phyloP scores from a whole-genome alignment of 1,140 invertebrate species.

The Acromyrmex charruanus region DNA sequence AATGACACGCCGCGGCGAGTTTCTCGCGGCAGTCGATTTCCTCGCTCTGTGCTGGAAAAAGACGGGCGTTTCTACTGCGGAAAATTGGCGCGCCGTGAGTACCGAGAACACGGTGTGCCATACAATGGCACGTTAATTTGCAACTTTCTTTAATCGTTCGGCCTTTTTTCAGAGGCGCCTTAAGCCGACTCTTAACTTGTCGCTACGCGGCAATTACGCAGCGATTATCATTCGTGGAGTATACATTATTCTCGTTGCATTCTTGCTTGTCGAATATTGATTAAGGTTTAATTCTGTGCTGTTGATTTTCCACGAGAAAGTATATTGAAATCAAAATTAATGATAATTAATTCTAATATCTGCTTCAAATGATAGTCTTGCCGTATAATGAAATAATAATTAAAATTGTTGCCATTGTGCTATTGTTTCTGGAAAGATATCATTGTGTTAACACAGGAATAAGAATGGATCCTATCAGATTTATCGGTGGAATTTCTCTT shows the following conservation, averaged over 20 bases:
- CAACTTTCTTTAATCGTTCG: constrained; percentile 27
- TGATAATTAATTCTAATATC: background rate
- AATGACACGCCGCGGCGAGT: constrained; percentile 35
- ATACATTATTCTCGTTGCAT: constrained; percentile 16
- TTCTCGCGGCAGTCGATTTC: constrained; percentile 12
- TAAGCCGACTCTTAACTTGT: background rate
- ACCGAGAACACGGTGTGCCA: background rate
- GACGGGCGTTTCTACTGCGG: constrained; percentile 1
- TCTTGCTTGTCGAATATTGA: constrained; percentile 12
- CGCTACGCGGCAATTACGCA: constrained; percentile 10
- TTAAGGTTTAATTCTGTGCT: background rate
- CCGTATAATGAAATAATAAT: background rate
- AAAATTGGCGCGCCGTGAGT: constrained; percentile 23
- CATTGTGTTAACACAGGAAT: background rate
- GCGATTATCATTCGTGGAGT: constrained; percentile 30
- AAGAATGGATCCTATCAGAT: background rate
- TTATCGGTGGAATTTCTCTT: background rate
- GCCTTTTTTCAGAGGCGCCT: background rate
- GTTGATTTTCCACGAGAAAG: background rate
- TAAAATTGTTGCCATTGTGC: background rate
- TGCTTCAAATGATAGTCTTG: background rate
- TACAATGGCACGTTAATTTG: constrained; percentile 52
- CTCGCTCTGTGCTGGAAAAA: constrained; percentile 16
- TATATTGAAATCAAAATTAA: background rate
- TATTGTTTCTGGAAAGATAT: background rate